phyloP scores from a whole-genome alignment of 2,797 vertebrate species.

The Cyclopterus lumpus region DNA sequence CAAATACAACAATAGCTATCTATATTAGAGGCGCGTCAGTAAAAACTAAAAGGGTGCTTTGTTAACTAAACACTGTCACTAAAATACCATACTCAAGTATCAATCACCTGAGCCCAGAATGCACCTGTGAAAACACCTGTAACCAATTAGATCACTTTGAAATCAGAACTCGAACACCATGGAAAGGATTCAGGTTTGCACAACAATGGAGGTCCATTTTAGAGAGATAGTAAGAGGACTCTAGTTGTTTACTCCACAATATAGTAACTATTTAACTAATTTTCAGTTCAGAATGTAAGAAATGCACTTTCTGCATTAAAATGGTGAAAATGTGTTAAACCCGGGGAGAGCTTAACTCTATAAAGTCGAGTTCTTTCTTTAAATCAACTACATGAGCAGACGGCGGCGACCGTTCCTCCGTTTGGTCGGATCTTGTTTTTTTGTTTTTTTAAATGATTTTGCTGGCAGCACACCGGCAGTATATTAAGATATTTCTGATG shows the following conservation, averaged over 20 bases:
- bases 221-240: neutral
- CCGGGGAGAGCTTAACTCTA: slow-evolving; percentile 21
- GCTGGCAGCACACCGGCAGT: slow-evolving; percentile 43
- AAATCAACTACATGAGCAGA: slow-evolving; percentile 48
- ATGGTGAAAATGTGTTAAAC: neutral
- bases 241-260: neutral
- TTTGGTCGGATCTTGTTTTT: slow-evolving; percentile 50
- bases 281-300: neutral
- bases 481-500: slow-evolving; percentile 55
- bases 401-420: slow-evolving; percentile 37
- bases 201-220: neutral
- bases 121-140: neutral
- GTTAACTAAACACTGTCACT: neutral
- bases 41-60: neutral
- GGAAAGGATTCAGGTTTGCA: neutral
- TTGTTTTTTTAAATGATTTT: slow-evolving; percentile 49
- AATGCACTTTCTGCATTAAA: slow-evolving; percentile 18
- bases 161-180: neutral
- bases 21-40: neutral
- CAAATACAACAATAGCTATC: no score
- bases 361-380: slow-evolving; percentile 20
- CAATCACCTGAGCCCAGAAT: neutral
- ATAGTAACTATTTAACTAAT: neutral
- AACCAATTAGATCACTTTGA: neutral
- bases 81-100: neutral